A percentile compares a stretch with the other conserved stretches of the same genome.
These are phyloP conservation scores for Vanessa atalanta DNA, from an alignment of 1,140 invertebrate species.

Conservation along the genomic window DNA sequence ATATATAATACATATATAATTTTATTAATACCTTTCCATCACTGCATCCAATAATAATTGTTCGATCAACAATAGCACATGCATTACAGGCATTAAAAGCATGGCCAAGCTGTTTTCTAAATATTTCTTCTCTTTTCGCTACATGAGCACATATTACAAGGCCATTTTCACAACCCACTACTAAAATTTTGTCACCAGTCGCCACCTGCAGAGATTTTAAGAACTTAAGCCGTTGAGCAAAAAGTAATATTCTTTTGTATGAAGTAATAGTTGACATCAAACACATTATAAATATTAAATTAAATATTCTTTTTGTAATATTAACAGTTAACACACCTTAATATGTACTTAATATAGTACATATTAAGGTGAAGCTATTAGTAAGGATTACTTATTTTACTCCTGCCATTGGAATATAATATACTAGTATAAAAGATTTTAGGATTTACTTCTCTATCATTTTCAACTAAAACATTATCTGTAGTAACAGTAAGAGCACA, in stretches of 20 bases:
- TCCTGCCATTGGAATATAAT: too few relatives aligned
- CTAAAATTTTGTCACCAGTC: conserved; percentile 84
- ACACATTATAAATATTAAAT: too few relatives aligned
- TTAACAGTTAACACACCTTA: too few relatives aligned
- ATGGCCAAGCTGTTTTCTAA: conserved; percentile 63
- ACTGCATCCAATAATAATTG: conserved; percentile 77
- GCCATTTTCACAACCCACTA: conserved; percentile 85
- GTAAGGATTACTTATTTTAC: too few relatives aligned
- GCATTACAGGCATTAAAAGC: conserved; percentile 83
- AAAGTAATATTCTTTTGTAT: too few relatives aligned
- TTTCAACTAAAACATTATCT: conserved; percentile 58
- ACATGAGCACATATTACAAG: conserved; percentile 82
- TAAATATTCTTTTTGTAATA: too few relatives aligned
- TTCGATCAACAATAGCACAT: conserved; percentile 67
- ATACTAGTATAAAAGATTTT: conserved; percentile 1
- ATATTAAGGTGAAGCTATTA: too few relatives aligned
- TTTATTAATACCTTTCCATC: conserved; percentile 82
- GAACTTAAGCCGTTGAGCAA: too few relatives aligned
- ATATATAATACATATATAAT: too few relatives aligned
- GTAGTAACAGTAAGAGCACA: conserved; percentile 58
- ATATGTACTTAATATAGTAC: too few relatives aligned
- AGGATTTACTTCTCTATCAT: conserved; percentile 69
- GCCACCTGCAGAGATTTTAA: conserved; percentile 79
- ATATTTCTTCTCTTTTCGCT: conserved; percentile 79
- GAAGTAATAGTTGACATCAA: too few relatives aligned